These are phyloP conservation scores for Microctenopoma stevenorrisi DNA, from an alignment of 2,797 vertebrate species.

Conservation along the genomic window DNA sequence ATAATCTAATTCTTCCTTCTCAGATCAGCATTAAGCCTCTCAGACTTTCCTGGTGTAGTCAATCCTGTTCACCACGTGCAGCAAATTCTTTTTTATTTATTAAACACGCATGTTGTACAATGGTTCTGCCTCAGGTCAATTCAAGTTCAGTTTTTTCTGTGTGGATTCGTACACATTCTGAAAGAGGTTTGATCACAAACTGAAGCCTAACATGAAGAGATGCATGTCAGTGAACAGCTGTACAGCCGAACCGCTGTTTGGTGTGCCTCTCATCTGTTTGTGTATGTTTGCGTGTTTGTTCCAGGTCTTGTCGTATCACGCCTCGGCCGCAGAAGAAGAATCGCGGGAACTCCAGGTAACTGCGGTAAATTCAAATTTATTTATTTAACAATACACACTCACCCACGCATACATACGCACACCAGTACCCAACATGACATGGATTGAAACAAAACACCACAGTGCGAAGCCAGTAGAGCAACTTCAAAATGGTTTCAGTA, in stretches of 20 bases:
- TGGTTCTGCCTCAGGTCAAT: neutral
- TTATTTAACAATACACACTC: constrained; percentile 45
- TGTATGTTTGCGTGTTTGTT: constrained; percentile 35
- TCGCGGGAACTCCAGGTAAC: constrained; percentile 93
- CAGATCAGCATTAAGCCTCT: too few species aligned
- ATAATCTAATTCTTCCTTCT: too few species aligned
- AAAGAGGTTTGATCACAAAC: neutral
- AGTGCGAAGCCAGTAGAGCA: too few species aligned
- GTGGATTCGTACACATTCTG: neutral
- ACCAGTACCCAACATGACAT: neutral
- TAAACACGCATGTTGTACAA: neutral
- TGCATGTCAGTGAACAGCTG: neutral
- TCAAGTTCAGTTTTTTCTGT: neutral
- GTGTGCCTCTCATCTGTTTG: constrained; percentile 18
- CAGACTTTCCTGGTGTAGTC: too few species aligned
- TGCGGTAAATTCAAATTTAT: constrained; percentile 87
- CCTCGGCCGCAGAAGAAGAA: constrained; percentile 93
- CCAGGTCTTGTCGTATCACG: constrained; percentile 96
- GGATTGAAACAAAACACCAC: too few species aligned
- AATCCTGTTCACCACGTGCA: too few species aligned
- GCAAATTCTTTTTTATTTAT: neutral
- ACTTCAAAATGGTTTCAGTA: too few species aligned
- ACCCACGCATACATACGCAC: neutral
- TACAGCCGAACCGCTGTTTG: neutral
- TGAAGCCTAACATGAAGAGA: too few species aligned